These are phyloP conservation scores for Rhinoderma darwinii DNA, from an alignment of 2,113 vertebrate genomes.

Conservation along the genomic window DNA sequence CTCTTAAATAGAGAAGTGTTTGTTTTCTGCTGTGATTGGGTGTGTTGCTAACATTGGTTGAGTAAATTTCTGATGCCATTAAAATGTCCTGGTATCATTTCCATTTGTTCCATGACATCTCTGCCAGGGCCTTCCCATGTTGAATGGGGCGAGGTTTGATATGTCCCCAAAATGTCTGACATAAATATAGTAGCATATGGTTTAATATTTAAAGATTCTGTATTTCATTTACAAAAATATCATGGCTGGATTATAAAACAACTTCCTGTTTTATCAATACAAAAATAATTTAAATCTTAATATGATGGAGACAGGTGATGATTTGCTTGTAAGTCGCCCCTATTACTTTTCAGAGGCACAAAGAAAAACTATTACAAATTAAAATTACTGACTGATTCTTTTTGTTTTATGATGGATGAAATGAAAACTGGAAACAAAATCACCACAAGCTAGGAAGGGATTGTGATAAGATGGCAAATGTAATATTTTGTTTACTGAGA, in stretches of 20 bases:
- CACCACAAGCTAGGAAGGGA: slow-evolving; percentile 8
- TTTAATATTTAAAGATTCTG: too few relatives aligned
- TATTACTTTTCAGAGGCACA: slow-evolving; percentile 30
- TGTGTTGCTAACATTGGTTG: too few relatives aligned
- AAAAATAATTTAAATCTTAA: not conserved
- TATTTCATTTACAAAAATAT: too few relatives aligned
- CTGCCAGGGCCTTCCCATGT: too few relatives aligned
- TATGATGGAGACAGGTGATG: slow-evolving; percentile 25
- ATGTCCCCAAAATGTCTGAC: too few relatives aligned
- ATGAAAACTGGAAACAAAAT: slow-evolving; percentile 37
- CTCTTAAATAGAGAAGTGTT: too few relatives aligned
- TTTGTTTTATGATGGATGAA: slow-evolving; percentile 34
- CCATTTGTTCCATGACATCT: too few relatives aligned
- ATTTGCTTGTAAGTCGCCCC: slow-evolving; percentile 9
- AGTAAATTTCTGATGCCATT: too few relatives aligned
- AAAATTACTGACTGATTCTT: slow-evolving; percentile 44
- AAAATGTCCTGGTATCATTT: too few relatives aligned
- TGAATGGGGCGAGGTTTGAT: too few relatives aligned
- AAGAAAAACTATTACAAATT: slow-evolving; percentile 48
- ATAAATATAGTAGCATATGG: too few relatives aligned
- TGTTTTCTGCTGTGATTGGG: too few relatives aligned
- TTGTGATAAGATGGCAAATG: slow-evolving; percentile 30
- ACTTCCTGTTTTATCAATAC: not conserved
- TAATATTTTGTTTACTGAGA: slow-evolving; percentile 7
- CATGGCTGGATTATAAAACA: not conserved